Conservation (phyloP, 2,797 vertebrate species). For the Alcedo atthis region DNA sequence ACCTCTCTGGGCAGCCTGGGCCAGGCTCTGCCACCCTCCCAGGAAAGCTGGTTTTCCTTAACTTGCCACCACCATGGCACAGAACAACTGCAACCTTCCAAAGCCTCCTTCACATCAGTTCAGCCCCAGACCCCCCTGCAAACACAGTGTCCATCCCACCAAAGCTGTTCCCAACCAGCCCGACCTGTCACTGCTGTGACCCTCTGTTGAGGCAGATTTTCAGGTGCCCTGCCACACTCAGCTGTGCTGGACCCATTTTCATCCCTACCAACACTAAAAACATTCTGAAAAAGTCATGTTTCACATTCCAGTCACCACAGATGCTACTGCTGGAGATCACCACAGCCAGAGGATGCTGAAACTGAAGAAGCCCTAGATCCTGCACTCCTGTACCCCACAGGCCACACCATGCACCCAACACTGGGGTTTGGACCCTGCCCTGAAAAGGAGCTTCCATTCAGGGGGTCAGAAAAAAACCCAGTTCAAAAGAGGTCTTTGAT, state of each 20-base stretch:
- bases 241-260: not conserved
- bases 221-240: not conserved
- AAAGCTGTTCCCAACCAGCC: accelerated
- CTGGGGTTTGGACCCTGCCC: not conserved
- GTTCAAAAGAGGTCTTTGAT: not conserved
- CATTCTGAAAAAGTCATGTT: accelerated
- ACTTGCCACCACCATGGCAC: accelerated
- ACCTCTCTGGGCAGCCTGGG: not conserved
- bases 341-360: not conserved
- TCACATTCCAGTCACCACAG: accelerated
- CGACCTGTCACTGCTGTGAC: accelerated
- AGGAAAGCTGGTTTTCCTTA: not conserved
- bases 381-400: accelerated
- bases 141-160: accelerated
- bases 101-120: not conserved
- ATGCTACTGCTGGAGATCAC: not conserved
- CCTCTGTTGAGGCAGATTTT: not conserved
- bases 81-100: not conserved
- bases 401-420: not conserved
- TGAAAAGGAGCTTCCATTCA: not conserved
- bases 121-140: not conserved
- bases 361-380: not conserved
- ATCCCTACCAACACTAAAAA: accelerated
- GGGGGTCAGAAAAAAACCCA: not conserved
- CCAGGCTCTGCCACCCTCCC: not conserved